phyloP scores from a whole-genome alignment of 2,797 vertebrate genomes.

The Spinus pinus region DNA sequence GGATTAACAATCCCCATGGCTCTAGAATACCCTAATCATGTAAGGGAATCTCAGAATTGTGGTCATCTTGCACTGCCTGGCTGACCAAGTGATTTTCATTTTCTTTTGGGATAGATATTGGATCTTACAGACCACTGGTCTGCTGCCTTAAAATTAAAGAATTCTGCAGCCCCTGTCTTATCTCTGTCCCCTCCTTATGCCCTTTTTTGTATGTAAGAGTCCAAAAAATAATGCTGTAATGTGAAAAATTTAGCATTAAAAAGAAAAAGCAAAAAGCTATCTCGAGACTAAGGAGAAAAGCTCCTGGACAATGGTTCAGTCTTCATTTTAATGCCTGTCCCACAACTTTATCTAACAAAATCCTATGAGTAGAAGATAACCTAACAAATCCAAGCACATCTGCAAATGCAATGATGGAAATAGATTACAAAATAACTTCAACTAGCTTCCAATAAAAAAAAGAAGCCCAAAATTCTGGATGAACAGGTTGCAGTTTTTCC shows the following conservation, averaged over 20 bases:
- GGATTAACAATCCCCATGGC: slow-evolving; percentile 16
- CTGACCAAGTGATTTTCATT: slow-evolving; percentile 27
- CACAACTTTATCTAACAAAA: neutral
- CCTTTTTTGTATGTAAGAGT: neutral
- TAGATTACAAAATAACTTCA: neutral
- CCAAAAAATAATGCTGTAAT: neutral
- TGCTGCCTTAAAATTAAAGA: neutral
- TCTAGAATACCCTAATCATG: neutral
- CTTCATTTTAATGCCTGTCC: neutral
- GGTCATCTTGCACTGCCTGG: neutral
- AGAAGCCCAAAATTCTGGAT: neutral
- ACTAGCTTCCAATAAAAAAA: neutral
- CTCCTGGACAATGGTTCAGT: neutral
- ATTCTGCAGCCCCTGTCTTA: neutral
- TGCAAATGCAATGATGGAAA: neutral
- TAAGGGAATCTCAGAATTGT: neutral
- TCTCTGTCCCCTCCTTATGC: neutral
- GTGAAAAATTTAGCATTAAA: neutral
- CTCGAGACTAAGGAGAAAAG: neutral
- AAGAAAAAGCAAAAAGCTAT: neutral
- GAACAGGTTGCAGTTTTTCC: accelerated
- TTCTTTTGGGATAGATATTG: slow-evolving; percentile 14
- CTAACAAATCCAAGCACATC: neutral
- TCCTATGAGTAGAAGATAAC: neutral
- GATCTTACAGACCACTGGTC: slow-evolving; percentile 7